Conservation (phyloP, 2,888 invertebrate genomes). For the Lymantria monacha region DNA sequence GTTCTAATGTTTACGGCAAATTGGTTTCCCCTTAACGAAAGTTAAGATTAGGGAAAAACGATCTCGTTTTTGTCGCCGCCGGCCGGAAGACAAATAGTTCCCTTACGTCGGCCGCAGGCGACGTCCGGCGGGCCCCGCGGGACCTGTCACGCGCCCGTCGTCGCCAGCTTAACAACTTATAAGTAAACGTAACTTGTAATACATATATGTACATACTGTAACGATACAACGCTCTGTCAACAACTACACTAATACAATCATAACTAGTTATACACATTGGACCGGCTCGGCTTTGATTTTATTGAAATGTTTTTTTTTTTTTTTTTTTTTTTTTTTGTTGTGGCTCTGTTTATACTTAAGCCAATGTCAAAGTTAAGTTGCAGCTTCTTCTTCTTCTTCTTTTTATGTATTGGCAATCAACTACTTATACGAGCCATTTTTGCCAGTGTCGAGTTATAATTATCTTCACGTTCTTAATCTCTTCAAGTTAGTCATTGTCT, state of each 20-base stretch:
- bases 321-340: too few relatives aligned
- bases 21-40: constrained; percentile 35
- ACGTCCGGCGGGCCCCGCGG: constrained; percentile 23
- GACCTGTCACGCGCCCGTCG: constrained; percentile 4
- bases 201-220: background rate
- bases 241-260: background rate
- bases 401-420: too few relatives aligned
- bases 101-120: constrained; percentile 37
- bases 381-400: too few relatives aligned
- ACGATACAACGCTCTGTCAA: background rate
- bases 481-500: too few relatives aligned
- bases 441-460: too few relatives aligned
- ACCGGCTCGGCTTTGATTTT: too few relatives aligned
- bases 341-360: too few relatives aligned
- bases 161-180: constrained; percentile 7
- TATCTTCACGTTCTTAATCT: too few relatives aligned
- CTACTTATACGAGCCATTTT: too few relatives aligned
- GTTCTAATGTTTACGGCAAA: constrained; percentile 29
- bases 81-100: constrained; percentile 43
- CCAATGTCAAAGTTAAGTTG: too few relatives aligned
- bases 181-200: constrained; percentile 1
- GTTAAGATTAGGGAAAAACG: constrained; percentile 37
- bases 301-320: too few relatives aligned
- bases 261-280: background rate
- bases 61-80: constrained; percentile 38